phyloP scores from a whole-genome alignment of 2,113 vertebrate genomes.

The Microtus montanus region DNA sequence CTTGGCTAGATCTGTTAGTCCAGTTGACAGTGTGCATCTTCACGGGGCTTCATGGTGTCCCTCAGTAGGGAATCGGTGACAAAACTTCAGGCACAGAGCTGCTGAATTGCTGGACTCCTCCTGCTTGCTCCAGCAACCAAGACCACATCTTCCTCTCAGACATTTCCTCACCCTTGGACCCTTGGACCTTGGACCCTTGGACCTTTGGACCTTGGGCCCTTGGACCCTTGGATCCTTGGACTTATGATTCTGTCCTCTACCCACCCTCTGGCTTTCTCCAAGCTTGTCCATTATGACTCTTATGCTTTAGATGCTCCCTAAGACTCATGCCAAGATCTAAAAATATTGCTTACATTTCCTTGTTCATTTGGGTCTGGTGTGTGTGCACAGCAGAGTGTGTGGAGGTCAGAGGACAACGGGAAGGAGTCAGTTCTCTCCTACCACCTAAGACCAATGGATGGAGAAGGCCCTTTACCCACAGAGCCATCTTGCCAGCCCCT shows the following conservation, averaged over 20 bases:
- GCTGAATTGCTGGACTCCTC: not conserved
- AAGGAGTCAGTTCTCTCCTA: not conserved
- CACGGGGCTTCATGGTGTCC: not conserved
- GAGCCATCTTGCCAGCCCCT: not conserved
- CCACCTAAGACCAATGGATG: not conserved
- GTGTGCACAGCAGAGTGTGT: not conserved
- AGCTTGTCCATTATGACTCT: not conserved
- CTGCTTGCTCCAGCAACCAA: not conserved
- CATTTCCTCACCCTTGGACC: not conserved
- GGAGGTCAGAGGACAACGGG: not conserved
- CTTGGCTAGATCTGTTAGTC: not conserved
- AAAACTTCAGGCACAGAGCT: not conserved
- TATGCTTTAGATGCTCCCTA: not conserved
- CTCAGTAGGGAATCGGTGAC: not conserved
- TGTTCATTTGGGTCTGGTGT: not conserved
- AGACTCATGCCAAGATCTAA: not conserved
- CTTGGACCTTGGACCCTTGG: not conserved
- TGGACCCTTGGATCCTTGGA: not conserved
- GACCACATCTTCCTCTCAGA: not conserved
- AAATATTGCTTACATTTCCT: not conserved
- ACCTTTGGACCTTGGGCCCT: not conserved
- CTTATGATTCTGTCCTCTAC: not conserved
- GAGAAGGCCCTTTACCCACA: not conserved
- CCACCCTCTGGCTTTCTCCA: too few relatives aligned
- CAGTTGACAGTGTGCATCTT: not conserved